Evolutionary conservation across 2,888 invertebrate species (phyloP), one percentile per base, ranked within the genome.

Genomic region (Leptinotarsa juncta): DNA sequence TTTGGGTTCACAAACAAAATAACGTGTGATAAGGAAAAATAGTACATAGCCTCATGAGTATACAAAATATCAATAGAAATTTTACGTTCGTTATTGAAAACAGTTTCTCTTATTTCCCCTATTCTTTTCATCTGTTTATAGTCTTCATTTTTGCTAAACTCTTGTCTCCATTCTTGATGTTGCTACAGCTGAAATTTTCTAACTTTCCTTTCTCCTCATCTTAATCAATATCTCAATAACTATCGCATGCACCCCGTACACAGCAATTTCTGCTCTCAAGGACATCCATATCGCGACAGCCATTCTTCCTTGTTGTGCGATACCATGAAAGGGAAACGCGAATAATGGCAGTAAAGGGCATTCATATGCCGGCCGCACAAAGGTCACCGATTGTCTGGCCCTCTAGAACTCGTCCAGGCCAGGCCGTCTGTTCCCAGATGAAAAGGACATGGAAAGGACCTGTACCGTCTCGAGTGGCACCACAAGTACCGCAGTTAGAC

Each of bases 331-430:
- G 42, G 62, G 62, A 62, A 42, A 32, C 42, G 42, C 32, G 62
- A 62, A 62, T 62, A 62, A 62, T 62, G 62, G 62, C 42, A 32
- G 62, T 12, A 62, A 62, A 62, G 62, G 62, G 62, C 42, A 62
- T 62, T 62, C 62, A 62, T 62, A 32, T 42, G 16, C 62, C 18
- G 62, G 26, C n/a, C 62, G 62, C 12, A n/a, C 42, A 62, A 62
- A 62, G 62, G 62, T 62, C 62, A 62, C 10, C 62, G 62, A 62
- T 62, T 62, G 62, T 62, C 62, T 62, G 62, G 62, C 62, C 42
- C 42, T 42, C 42, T 42, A 10, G 42, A 42, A 42, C 42, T 42
- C 12, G 42, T 42, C 42, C 42, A 42, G 42, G 3, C 42, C 42
- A 42, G 10, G 42, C 42, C 60, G 60, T 60, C 60, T 60, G 26